These are phyloP conservation scores for Lerema accius DNA, from an alignment of 1,140 invertebrate species.

Conservation along the genomic window DNA sequence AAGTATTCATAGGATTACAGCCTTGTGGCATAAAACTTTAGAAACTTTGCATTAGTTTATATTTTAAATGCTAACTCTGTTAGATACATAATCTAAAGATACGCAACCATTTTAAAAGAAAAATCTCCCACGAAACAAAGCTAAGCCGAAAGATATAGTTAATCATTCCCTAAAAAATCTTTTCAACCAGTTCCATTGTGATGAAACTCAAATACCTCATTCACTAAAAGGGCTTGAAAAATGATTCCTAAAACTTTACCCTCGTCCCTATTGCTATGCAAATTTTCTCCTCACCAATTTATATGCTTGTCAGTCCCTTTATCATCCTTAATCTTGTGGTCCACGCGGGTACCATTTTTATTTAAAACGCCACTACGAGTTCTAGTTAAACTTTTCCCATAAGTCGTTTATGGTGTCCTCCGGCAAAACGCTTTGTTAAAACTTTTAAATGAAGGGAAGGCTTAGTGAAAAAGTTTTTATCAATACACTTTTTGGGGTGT, in stretches of 20 bases:
- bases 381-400: slow-evolving; percentile 17
- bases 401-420: slow-evolving; percentile 20
- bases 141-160: too few species aligned
- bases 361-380: slow-evolving; percentile 14
- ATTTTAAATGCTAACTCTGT: too few species aligned
- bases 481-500: not conserved
- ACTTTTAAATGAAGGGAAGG: slow-evolving; percentile 23
- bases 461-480: slow-evolving; percentile 14
- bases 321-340: slow-evolving; percentile 22
- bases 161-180: too few species aligned
- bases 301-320: slow-evolving; percentile 29
- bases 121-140: too few species aligned
- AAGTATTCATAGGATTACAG: too few species aligned
- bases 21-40: too few species aligned
- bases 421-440: slow-evolving; percentile 21
- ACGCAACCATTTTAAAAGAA: too few species aligned
- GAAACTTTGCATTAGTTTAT: too few species aligned
- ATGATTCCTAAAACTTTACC: slow-evolving; percentile 25
- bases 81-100: too few species aligned
- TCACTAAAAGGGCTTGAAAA: slow-evolving; percentile 15
- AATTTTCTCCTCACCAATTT: slow-evolving; percentile 28
- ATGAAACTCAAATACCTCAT: slow-evolving; percentile 13
- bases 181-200: slow-evolving; percentile 6
- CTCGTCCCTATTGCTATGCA: slow-evolving; percentile 24
- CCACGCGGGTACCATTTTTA: slow-evolving; percentile 6